phyloP scores from a whole-genome alignment of 2,888 invertebrate species.

The Melinaea menophilus region DNA sequence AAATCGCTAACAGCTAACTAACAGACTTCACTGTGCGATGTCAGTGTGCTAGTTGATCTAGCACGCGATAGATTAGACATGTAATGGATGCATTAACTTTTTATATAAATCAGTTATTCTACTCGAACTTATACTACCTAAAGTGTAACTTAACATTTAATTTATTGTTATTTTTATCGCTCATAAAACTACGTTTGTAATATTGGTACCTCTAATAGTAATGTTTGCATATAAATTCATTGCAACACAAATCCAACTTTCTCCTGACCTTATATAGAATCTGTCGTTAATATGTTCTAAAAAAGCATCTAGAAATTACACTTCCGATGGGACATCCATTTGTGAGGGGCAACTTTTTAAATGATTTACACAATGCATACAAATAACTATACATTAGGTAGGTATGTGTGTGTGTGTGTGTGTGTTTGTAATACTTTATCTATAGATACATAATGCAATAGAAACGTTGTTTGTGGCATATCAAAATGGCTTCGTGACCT shows the following conservation, averaged over 20 bases:
- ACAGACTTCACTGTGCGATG: no score
- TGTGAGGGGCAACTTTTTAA: not conserved
- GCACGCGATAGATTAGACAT: no score
- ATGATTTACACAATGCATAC: conserved; percentile 1
- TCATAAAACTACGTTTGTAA: not conserved
- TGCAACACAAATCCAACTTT: conserved; percentile 20
- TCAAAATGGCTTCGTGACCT: conserved; percentile 25
- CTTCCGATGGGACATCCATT: conserved; percentile 13
- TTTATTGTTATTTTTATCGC: conserved; percentile 1
- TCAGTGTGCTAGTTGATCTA: no score
- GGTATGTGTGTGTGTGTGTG: not conserved
- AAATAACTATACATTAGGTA: not conserved
- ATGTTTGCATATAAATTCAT: conserved; percentile 15
- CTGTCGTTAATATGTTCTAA: conserved; percentile 3
- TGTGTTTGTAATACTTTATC: not conserved
- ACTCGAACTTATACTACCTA: not conserved
- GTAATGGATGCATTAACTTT: no score
- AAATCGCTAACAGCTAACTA: no score
- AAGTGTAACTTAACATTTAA: not conserved
- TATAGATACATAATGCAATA: conserved; percentile 1
- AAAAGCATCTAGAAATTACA: conserved; percentile 8
- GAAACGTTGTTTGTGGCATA: conserved; percentile 14
- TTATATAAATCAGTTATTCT: not conserved
- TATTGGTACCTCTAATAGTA: not conserved
- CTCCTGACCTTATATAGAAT: conserved; percentile 19